Evolutionary conservation across 1,140 invertebrate genomes (phyloP), one percentile per base, ranked within the genome.

Genomic region (Lordiphosa clarofinis): DNA sequence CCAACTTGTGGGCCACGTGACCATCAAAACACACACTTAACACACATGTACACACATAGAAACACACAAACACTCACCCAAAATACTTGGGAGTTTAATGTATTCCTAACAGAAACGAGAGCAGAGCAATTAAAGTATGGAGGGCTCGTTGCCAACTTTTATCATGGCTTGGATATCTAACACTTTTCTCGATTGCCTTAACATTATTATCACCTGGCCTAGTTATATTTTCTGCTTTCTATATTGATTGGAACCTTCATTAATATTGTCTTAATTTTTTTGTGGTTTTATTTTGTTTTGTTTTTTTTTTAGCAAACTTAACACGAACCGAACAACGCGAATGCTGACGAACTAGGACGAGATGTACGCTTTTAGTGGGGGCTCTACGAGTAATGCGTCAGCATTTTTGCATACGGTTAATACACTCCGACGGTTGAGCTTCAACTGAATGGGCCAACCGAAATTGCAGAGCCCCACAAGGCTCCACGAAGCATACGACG

Each of bases 381-480:
- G 46, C 63, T 54, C 63, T 36, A 39, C 76, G 68, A 56, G 38
- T 43, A 48, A 53, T 56, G 78, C 76, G 78, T 58, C 72, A 76
- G 42, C 78, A 75, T 82, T 71, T 71, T 49, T 68, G 59, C 72
- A 76, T 52, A 82, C 72, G 76, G 61, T 58, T 68, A 43, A 72
- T 69, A 61, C 76, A 69, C 63, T 76, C 68, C 76, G 78, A 76
- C 76, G 78, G 68, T 60, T 76, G 67, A 84, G 76, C 78, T 84
- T 82, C 67, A 82, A 82, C 76, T 67, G 42, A 67, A 36, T 54
- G 49, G 44, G 38, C 36, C 33, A 40, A 38, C 37, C 64, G 8
- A 43, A 10, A 15, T 36, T n/a, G n/a, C 55, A 47, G 35, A 21
- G 63, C 40, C 55, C 36, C 63, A 65, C 24, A 48, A 43, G 38